phyloP scores from a whole-genome alignment of 2,888 invertebrate genomes.

The Leucozona laternaria region DNA sequence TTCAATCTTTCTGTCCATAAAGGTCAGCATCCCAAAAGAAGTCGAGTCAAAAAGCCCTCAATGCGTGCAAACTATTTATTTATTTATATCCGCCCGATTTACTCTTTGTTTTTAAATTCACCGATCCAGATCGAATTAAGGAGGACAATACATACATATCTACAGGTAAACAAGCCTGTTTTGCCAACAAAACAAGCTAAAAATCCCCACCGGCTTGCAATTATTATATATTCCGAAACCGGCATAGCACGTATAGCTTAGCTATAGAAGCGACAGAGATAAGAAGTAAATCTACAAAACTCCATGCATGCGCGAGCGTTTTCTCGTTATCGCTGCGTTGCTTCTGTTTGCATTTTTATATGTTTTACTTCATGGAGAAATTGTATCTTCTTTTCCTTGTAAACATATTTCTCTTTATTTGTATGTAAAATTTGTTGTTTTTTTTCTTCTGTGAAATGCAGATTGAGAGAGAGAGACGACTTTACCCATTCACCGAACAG shows the following conservation, averaged over 20 bases:
- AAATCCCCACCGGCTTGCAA: not conserved
- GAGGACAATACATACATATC: not conserved
- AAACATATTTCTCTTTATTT: not conserved
- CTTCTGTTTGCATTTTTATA: not conserved
- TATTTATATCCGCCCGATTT: not conserved
- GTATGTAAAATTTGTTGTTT: not conserved
- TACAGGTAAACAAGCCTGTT: not conserved
- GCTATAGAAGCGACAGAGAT: not conserved
- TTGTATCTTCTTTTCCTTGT: not conserved
- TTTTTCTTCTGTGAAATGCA: not conserved
- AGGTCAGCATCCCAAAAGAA: not conserved
- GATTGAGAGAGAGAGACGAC: constrained; percentile 1
- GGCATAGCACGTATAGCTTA: not conserved
- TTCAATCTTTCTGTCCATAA: too few species aligned
- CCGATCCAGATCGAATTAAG: not conserved
- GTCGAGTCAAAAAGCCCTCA: not conserved
- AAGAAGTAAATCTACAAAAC: not conserved
- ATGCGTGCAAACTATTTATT: not conserved
- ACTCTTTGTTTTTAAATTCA: not conserved
- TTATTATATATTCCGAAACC: not conserved
- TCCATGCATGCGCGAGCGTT: constrained; percentile 1
- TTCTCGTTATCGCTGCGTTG: constrained; percentile 1
- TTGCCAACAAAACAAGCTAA: not conserved
- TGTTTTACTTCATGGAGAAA: not conserved
- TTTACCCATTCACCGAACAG: not conserved